These are phyloP conservation scores for Andrena bucephala DNA, from an alignment of 2,888 invertebrate genomes.

Conservation along the genomic window DNA sequence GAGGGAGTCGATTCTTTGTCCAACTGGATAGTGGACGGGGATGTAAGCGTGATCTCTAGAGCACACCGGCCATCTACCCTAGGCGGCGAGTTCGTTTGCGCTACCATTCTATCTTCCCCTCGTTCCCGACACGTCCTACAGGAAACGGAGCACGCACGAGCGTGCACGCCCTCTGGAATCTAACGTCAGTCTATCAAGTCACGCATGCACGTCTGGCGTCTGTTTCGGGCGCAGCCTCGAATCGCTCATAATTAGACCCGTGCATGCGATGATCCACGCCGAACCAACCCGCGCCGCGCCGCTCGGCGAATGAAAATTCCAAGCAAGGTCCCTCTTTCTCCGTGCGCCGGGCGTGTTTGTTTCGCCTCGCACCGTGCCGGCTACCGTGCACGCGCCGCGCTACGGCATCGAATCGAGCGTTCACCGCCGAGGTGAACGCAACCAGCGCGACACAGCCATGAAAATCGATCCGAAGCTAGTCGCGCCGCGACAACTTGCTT, in stretches of 20 bases:
- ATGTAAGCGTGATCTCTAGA: constrained; percentile 55
- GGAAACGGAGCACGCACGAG: constrained; percentile 3
- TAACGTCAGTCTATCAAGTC: constrained; percentile 3
- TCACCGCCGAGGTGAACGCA: constrained; percentile 58
- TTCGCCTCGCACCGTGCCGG: constrained; percentile 21
- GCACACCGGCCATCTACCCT: constrained; percentile 60
- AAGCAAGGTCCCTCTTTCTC: constrained; percentile 57
- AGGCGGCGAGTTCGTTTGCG: constrained; percentile 40
- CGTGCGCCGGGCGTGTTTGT: constrained; percentile 16
- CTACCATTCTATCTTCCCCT: constrained; percentile 27
- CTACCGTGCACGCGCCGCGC: constrained; percentile 1
- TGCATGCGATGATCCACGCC: constrained; percentile 37
- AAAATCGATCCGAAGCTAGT: constrained; percentile 67
- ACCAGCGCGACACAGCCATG: constrained; percentile 65
- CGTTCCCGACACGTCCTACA: constrained; percentile 14
- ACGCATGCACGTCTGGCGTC: constrained; percentile 38
- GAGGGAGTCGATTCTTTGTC: neutral
- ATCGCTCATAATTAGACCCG: constrained; percentile 55
- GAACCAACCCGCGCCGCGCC: neutral
- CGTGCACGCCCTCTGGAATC: constrained; percentile 41
- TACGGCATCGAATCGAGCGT: constrained; percentile 48
- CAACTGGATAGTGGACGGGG: constrained; percentile 42
- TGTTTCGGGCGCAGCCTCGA: constrained; percentile 39
- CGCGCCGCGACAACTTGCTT: constrained; percentile 61
- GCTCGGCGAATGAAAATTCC: constrained; percentile 59